These are phyloP conservation scores for Neolamprologus caudopunctatus DNA, from an alignment of 2,113 vertebrate genomes.

Conservation along the genomic window DNA sequence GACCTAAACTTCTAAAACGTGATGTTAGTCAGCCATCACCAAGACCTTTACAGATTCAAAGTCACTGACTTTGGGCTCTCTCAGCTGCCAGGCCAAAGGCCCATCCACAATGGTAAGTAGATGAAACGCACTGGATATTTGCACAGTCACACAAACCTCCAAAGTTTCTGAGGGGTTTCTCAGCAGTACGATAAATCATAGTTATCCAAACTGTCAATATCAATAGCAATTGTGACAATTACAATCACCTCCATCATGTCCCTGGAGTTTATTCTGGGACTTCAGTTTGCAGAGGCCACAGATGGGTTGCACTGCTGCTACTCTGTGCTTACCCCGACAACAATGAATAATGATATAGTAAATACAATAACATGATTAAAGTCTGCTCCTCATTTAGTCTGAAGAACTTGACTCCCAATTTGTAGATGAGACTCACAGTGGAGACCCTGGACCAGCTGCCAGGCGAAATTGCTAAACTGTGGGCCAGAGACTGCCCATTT, in stretches of 20 bases:
- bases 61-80: neutral
- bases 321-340: neutral
- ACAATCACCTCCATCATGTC: neutral
- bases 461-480: neutral
- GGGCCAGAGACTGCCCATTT: neutral
- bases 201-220: neutral
- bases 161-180: neutral
- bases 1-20: neutral
- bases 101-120: neutral
- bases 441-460: neutral
- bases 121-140: neutral
- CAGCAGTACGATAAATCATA: neutral
- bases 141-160: neutral
- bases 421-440: neutral
- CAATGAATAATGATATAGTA: neutral
- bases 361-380: neutral
- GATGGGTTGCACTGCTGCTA: neutral
- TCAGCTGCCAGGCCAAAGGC: neutral
- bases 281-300: neutral
- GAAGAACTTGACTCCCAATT: neutral
- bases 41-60: neutral
- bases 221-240: neutral
- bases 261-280: neutral
- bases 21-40: neutral
- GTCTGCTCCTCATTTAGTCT: neutral